Base-by-base conservation (phyloP, 2,888 invertebrate genomes). In the Nymphalis urticae region DNA sequence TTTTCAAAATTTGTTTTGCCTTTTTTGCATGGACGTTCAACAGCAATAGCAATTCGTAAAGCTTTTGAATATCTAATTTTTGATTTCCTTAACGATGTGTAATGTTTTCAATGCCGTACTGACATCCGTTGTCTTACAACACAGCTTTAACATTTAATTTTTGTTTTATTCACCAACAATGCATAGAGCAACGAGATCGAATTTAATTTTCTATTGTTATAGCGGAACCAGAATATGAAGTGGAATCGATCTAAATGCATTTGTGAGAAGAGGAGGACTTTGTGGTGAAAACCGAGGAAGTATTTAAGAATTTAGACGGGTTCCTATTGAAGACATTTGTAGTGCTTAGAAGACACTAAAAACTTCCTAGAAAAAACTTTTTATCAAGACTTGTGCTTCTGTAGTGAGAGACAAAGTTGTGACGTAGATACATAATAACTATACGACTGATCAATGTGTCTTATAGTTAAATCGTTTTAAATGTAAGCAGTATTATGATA, bases 211-310 rank as follows among this genome's bases (percentile, higher is more conserved):
- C 68, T 73, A 72, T 91, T 88, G 85, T 90, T 92, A 85, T 84
- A 92, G 92, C 79, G 82, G 86, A 89, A 82, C 84, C 85, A 80
- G 84, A 86, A 84, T 87, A 86, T 89, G 89, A 85, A 81, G 89
- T 92, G 92, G 92, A 92, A 90, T 84, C 86, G 90, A 67, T 88
- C 83, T 87, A 92, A 89, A 73, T 92, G 92, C 73, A 73, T 77
- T 1, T 92, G 92, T 71, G 92, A 92, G 79, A 70, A 82, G 77
- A 75, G 81, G 69, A 73, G 72, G 64, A 62, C 72, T 67, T 53
- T 68, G 6, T 74, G 77, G 72, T 75, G 72, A 72, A 63, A 58
- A 42, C 58, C 24, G 21, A 10, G 13, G 13, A 42, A 8, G 27
- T 42, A 58, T n/a, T n/a, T 10, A 27, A 3, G 24, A 51, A 24